phyloP scores from a whole-genome alignment of 2,113 vertebrate genomes.

The Clarias macrocephalus region DNA sequence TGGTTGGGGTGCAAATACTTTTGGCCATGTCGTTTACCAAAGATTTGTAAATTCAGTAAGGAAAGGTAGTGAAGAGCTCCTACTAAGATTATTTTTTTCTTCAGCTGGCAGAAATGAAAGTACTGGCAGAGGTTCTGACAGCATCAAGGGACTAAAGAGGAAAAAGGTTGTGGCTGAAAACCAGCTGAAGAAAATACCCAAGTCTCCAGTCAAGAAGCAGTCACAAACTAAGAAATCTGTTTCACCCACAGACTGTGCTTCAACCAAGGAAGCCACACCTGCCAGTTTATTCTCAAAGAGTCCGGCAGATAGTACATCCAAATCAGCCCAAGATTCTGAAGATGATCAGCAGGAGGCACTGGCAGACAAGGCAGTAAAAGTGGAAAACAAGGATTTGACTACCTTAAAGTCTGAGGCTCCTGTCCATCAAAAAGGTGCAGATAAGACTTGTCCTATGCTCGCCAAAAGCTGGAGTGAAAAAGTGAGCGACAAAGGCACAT shows the following conservation, averaged over 20 bases:
- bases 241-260: constrained; percentile 64
- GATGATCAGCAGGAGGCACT: constrained; percentile 58
- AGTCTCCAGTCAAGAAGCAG: constrained; percentile 91
- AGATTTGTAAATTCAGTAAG: neutral
- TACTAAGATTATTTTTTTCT: constrained; percentile 1
- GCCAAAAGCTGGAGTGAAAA: constrained; percentile 70
- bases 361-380: constrained; percentile 57
- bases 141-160: constrained; percentile 91
- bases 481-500: constrained; percentile 69
- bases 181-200: constrained; percentile 92
- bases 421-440: constrained; percentile 66
- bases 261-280: constrained; percentile 61
- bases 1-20: neutral
- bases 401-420: constrained; percentile 61
- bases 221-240: constrained; percentile 76
- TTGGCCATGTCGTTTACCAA: neutral
- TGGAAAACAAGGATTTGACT: constrained; percentile 65
- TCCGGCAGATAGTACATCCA: constrained; percentile 58
- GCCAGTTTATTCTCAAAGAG: constrained; percentile 65
- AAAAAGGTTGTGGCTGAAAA: constrained; percentile 96
- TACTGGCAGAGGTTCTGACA: constrained; percentile 79
- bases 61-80: neutral
- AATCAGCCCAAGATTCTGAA: constrained; percentile 61
- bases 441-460: constrained; percentile 60
- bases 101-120: constrained; percentile 78